These are phyloP conservation scores for Myripristis jacobus DNA, from an alignment of 2,797 vertebrate species.

Conservation along the genomic window DNA sequence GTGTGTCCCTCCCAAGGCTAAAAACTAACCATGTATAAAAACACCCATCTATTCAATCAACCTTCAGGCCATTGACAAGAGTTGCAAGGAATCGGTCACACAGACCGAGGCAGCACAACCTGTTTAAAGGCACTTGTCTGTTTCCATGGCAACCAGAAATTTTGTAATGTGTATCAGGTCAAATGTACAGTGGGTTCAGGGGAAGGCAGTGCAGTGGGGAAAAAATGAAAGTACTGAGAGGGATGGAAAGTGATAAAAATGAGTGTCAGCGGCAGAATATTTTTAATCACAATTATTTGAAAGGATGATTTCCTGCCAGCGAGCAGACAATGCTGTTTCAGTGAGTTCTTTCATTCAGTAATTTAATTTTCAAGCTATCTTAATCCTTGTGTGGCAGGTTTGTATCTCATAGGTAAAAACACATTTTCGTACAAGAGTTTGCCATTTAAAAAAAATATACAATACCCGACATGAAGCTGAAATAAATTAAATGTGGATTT, in stretches of 20 bases:
- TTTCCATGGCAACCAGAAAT: constrained; percentile 79
- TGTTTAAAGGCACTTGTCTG: constrained; percentile 77
- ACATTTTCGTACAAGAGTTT: background rate
- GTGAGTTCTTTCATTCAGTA: background rate
- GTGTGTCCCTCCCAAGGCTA: constrained; percentile 23
- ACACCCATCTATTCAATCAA: constrained; percentile 40
- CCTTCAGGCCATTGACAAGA: constrained; percentile 50
- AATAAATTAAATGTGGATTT: background rate
- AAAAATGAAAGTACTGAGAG: constrained; percentile 50
- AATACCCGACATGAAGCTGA: background rate
- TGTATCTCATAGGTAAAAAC: background rate
- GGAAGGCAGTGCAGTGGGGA: constrained; percentile 23
- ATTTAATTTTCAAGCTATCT: background rate
- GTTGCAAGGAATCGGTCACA: constrained; percentile 54
- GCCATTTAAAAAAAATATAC: background rate
- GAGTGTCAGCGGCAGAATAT: background rate
- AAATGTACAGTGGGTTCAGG: constrained; percentile 57
- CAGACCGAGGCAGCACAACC: constrained; percentile 56
- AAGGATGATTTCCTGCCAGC: background rate
- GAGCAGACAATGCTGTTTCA: background rate
- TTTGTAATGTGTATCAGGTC: constrained; percentile 65
- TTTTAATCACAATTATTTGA: constrained; percentile 4
- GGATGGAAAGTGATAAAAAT: constrained; percentile 24
- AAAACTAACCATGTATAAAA: background rate
- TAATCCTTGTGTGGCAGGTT: background rate